Percentiles rank a stretch among this genome's conserved stretches.
These are phyloP conservation scores for Heliocidaris tuberculata DNA, from an alignment of 35 echinoderm and acorn worm species.

Conservation along the genomic window DNA sequence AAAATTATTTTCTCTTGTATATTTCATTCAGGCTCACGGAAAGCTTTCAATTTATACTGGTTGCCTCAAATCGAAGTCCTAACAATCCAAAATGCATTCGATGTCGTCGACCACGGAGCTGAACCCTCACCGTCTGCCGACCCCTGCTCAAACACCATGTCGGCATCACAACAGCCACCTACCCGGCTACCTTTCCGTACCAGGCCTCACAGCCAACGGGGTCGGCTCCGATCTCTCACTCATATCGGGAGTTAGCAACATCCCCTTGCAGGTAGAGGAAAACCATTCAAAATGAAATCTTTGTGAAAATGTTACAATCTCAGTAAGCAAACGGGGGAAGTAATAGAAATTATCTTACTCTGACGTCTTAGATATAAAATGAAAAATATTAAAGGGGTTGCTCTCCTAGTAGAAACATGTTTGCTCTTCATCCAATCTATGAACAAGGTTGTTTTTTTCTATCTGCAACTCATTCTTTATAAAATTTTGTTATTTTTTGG, in stretches of 20 bases:
- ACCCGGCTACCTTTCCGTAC: constrained; percentile 15
- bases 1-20: background rate
- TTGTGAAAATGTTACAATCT: too few species aligned
- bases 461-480: too few species aligned
- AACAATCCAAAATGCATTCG: constrained; percentile 30
- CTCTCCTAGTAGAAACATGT: background rate
- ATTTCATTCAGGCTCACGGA: background rate
- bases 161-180: constrained; percentile 49
- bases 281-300: background rate
- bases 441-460: background rate
- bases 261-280: constrained; percentile 46
- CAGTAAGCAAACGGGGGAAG: too few species aligned
- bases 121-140: constrained; percentile 28
- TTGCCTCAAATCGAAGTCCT: background rate
- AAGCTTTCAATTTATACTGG: background rate
- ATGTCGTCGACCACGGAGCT: constrained; percentile 43
- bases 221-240: constrained; percentile 59
- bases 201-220: constrained; percentile 26
- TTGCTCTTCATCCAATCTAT: background rate
- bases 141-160: constrained; percentile 20
- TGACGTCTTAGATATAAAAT: too few species aligned
- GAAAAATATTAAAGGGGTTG: too few species aligned
- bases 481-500: background rate
- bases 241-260: constrained; percentile 86
- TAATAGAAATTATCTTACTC: too few species aligned